phyloP scores from a whole-genome alignment of 2,113 vertebrate species.

The Aphyosemion australe region DNA sequence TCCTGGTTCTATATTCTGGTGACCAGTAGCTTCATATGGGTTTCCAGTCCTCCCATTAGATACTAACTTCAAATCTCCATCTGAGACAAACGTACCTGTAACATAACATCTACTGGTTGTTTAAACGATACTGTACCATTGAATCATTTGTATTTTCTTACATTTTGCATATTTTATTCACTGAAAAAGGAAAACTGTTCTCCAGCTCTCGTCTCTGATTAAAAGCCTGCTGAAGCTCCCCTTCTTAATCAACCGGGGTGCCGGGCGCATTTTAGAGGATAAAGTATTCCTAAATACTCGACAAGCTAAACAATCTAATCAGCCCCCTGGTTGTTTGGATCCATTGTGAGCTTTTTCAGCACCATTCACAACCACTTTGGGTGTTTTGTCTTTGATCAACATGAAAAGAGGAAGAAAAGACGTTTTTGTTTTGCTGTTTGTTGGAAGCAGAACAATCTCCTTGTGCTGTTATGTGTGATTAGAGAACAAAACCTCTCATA shows the following conservation, averaged over 20 bases:
- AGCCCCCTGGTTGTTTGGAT: slow-evolving; percentile 34
- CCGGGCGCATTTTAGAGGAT: slow-evolving; percentile 18
- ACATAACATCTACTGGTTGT: not conserved
- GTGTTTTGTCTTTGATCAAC: slow-evolving; percentile 18
- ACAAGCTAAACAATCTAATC: slow-evolving; percentile 33
- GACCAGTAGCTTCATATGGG: no score
- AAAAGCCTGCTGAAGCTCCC: slow-evolving; percentile 8
- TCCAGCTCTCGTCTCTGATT: slow-evolving; percentile 6
- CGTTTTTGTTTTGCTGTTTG: not conserved
- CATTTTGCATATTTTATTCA: not conserved
- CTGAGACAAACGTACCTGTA: no score
- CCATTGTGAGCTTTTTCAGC: slow-evolving; percentile 2
- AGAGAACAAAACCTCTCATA: not conserved
- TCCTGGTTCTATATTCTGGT: no score
- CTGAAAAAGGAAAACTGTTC: not conserved
- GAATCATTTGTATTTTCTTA: not conserved
- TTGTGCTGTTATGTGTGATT: not conserved
- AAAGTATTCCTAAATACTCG: slow-evolving; percentile 17
- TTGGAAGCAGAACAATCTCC: not conserved
- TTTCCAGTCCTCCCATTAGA: no score
- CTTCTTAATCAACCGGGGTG: slow-evolving; percentile 16
- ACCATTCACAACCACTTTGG: slow-evolving; percentile 22
- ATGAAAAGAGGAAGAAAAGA: not conserved
- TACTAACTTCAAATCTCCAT: no score
- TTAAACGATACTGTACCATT: not conserved